Evolutionary conservation across 1,140 invertebrate species (phyloP), one percentile per base, ranked within the genome.

Genomic region (Drosophila sulfurigaster): DNA sequence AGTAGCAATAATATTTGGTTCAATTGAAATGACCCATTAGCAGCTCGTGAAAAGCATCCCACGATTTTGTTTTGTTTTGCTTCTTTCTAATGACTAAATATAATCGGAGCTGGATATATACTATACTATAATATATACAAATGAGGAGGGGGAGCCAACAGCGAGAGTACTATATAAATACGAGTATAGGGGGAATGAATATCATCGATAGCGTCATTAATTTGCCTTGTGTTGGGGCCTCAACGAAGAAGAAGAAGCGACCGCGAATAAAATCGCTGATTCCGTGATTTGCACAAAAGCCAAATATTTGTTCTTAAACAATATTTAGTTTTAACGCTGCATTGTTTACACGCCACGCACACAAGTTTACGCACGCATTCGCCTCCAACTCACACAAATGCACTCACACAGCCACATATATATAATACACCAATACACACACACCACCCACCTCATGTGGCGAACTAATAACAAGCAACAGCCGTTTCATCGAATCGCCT

Each of bases 291-390:
- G 82, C 82, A 83, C 80, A 78, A 83, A 88, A 87, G 20, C 20
- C 64, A 89, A 88, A 88, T 88, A 88, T 88, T 88, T 88, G 83
- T 88, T 83, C 83, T 88, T 89, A 88, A 88, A 89, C 85, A 88
- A 88, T 88, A 88, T 88, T 89, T 88, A 88, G 85, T 78, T 88
- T 83, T 70, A 81, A 67, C 80, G 80, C 83, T 88, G 81, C 83
- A 88, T 72, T 89, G 85, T 88, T 88, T 89, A 87, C 83, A 70
- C 62, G 63, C 56, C 64, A 63, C 41, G 1, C 46, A 41, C 15
- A 43, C 46, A 43, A 10, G 35, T 32, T 35, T 16, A 62, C 57
- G 25, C 41, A 48, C 45, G 43, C 58, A 60, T 43, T 54, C 32
- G 32, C 56, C 25, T 60, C 2, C 43, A 10, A 66, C n/a, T 11